Base-by-base conservation (phyloP, 1,140 invertebrate species). In the Galleria mellonella region DNA sequence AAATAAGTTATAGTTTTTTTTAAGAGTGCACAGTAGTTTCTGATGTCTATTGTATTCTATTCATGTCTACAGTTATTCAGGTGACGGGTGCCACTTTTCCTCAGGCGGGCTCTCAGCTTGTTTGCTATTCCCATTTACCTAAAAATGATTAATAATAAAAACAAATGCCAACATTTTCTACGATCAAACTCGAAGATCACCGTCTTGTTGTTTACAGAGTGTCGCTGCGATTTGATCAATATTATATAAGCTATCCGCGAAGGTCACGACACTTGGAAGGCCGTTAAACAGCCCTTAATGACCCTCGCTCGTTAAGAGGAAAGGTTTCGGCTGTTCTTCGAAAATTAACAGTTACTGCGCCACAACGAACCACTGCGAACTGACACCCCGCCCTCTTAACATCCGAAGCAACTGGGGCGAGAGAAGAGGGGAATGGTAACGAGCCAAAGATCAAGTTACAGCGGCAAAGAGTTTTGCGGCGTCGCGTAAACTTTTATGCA, bases 321-420 rank as follows among this genome's bases (percentile, higher is more conserved):
- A 65, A 72, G 73, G 71, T 73, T 78, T 75, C 50, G 66, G 57
- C 71, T 78, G 72, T 73, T 75, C 69, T 69, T 66, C 48, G 48
- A 60, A 71, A 23, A 78, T 78, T 78, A 78, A 74, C 73, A 71
- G 69, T 67, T 68, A 65, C 62, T 62, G 51, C 61, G 48, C 33
- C 45, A 35, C 47, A 13, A 36, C 32, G 33, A 31, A 38, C 64
- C 58, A 62, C 1, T 10, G 0, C 46, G 51, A 33, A n/a, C 9
- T 50, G 53, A 63, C 13, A 60, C 49, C 14, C 44, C 29, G n/a
- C 40, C 17, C 39, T 32, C 15, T 29, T 12, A 11, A 31, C 10
- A 17, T n/a, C n/a, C n/a, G n/a, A n/a, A n/a, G n/a, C n/a, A 43
- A 13, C 9, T 29, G 13, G 4, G 2, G 10, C 5, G 2, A 29